phyloP scores from a whole-genome alignment of 37 sponge, comb jelly and placozoan species.

The Corticium candelabrum region DNA sequence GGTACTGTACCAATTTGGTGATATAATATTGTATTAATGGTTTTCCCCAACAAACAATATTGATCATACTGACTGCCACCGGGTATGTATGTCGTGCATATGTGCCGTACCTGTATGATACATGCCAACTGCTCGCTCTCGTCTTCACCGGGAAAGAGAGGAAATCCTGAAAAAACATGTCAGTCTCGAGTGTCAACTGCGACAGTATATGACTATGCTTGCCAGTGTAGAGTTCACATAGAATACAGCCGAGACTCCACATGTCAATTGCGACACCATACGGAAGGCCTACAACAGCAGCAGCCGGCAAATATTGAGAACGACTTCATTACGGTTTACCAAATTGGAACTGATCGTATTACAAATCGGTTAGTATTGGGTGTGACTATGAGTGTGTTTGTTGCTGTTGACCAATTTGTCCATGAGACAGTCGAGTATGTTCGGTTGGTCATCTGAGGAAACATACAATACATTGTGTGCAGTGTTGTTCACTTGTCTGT shows the following conservation, averaged over 20 bases:
- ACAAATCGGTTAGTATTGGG: neutral
- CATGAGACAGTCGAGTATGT: no score
- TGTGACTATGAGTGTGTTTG: neutral
- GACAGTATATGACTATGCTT: neutral
- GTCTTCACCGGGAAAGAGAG: constrained; percentile 15
- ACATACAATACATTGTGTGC: no score
- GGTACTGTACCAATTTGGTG: no score
- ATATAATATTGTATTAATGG: no score
- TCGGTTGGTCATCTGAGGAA: no score
- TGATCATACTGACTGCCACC: neutral
- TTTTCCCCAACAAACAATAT: neutral
- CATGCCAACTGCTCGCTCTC: constrained; percentile 16
- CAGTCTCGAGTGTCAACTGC: neutral
- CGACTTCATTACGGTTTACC: neutral
- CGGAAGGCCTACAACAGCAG: constrained; percentile 8
- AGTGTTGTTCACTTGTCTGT: no score
- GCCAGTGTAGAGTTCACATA: constrained; percentile 12
- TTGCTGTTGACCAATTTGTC: neutral
- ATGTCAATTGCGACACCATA: constrained; percentile 11
- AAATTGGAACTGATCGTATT: neutral
- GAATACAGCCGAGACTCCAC: constrained; percentile 19
- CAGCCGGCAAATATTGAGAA: neutral
- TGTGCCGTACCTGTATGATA: constrained; percentile 3
- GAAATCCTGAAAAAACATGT: neutral
- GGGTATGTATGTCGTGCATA: neutral